Percentiles rank a stretch among this genome's conserved stretches.
Evolutionary conservation across 2,888 invertebrate genomes (phyloP).

Genomic region (Bhutanitis thaidina): DNA sequence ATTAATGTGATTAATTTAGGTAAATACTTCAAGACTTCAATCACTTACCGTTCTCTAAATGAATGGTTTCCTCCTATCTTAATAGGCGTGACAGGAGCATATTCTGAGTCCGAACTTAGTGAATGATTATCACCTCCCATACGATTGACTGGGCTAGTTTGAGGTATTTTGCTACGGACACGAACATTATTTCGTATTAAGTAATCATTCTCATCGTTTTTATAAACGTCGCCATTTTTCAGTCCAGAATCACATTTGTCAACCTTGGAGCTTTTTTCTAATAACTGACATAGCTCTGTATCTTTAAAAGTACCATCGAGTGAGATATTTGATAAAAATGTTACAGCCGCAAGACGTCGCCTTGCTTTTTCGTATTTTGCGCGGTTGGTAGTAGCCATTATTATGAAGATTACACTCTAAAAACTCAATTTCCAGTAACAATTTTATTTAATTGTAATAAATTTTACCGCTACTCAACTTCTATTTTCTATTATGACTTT

Average conservation of each 20-base stretch:
- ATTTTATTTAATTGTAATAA: too few relatives aligned
- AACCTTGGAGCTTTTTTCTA: constrained; percentile 41
- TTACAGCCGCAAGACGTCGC: constrained; percentile 93
- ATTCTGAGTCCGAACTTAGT: constrained; percentile 87
- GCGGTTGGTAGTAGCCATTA: constrained; percentile 56
- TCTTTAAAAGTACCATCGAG: constrained; percentile 93
- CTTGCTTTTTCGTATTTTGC: constrained; percentile 84
- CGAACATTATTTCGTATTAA: constrained; percentile 45
- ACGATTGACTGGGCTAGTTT: constrained; percentile 57
- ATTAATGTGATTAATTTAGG: background rate
- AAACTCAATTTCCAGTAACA: too few relatives aligned
- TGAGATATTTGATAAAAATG: constrained; percentile 97
- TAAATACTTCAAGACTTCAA: background rate
- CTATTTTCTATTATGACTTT: too few relatives aligned
- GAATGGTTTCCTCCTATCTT: constrained; percentile 61
- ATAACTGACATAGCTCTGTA: constrained; percentile 65
- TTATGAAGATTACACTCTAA: background rate
- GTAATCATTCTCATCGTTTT: constrained; percentile 46
- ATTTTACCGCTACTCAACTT: too few relatives aligned
- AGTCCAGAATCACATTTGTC: constrained; percentile 43
- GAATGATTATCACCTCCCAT: constrained; percentile 76
- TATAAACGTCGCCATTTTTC: constrained; percentile 36
- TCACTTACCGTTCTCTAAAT: constrained; percentile 81
- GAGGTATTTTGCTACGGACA: constrained; percentile 49
- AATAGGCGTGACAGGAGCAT: constrained; percentile 83